These are phyloP conservation scores for Muscina levida DNA, from an alignment of 2,888 invertebrate species.

Conservation along the genomic window DNA sequence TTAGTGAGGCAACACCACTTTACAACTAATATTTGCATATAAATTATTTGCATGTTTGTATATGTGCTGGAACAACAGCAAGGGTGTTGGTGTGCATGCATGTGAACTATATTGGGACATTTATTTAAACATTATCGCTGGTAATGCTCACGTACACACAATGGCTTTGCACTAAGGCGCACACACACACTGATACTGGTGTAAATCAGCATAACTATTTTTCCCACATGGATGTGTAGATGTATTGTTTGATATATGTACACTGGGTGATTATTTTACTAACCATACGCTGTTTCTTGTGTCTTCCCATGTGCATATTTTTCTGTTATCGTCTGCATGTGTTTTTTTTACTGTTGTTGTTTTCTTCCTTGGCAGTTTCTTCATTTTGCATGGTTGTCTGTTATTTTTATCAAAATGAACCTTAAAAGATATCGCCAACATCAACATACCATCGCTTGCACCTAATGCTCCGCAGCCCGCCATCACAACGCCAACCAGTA, in stretches of 20 bases:
- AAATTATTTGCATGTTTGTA: background rate
- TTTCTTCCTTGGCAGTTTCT: constrained; percentile 34
- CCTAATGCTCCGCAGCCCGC: too few species aligned
- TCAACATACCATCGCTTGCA: background rate
- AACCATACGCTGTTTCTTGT: background rate
- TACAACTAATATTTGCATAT: constrained; percentile 11
- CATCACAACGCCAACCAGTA: too few species aligned
- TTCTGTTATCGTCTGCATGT: constrained; percentile 53
- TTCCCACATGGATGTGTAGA: too few species aligned
- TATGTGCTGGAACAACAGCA: constrained; percentile 1
- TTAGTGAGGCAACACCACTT: background rate
- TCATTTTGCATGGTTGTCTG: constrained; percentile 25
- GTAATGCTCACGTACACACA: constrained; percentile 75
- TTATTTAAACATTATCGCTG: constrained; percentile 73
- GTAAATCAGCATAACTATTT: background rate
- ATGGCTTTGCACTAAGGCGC: constrained; percentile 31
- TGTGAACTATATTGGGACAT: constrained; percentile 44
- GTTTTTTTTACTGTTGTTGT: constrained; percentile 58
- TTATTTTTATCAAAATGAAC: constrained; percentile 42
- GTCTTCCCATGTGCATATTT: constrained; percentile 60
- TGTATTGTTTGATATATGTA: background rate
- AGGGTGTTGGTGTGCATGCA: background rate
- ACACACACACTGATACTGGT: constrained; percentile 10
- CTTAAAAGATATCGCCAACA: constrained; percentile 40
- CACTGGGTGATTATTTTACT: background rate